Conservation (phyloP, 2,113 vertebrate species). For the Microcebus griseorufus region DNA sequence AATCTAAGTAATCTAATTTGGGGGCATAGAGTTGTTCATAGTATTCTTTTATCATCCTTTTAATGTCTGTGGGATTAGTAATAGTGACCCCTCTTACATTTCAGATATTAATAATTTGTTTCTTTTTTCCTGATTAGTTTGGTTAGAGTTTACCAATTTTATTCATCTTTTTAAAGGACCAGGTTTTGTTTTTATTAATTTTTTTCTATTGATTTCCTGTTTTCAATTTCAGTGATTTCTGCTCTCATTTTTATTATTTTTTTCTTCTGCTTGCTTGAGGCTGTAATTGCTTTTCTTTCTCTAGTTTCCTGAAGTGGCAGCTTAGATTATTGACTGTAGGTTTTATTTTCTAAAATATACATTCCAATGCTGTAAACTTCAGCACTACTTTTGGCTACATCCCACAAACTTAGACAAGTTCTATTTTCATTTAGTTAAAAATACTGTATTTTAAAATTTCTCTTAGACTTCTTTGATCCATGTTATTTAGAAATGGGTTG, state of each 20-base stretch:
- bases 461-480: not conserved
- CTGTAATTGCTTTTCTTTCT: not conserved
- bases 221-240: not conserved
- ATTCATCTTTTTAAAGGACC: not conserved
- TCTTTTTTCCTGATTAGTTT: not conserved
- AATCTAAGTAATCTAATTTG: constrained; percentile 13
- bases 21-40: not conserved
- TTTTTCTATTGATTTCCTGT: not conserved
- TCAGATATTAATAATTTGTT: not conserved
- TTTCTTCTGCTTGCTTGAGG: not conserved
- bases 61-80: not conserved
- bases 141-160: not conserved
- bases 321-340: not conserved
- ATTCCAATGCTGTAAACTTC: not conserved
- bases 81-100: not conserved
- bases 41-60: not conserved
- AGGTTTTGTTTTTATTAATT: not conserved
- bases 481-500: not conserved
- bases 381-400: not conserved
- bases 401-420: not conserved
- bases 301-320: not conserved
- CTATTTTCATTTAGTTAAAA: constrained; percentile 11
- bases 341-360: not conserved
- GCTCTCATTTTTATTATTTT: not conserved
- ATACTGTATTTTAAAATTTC: not conserved